Percentiles rank a stretch among this genome's conserved stretches.
Conservation (phyloP, 2,797 vertebrate species). For the Molossus alvarezi region DNA sequence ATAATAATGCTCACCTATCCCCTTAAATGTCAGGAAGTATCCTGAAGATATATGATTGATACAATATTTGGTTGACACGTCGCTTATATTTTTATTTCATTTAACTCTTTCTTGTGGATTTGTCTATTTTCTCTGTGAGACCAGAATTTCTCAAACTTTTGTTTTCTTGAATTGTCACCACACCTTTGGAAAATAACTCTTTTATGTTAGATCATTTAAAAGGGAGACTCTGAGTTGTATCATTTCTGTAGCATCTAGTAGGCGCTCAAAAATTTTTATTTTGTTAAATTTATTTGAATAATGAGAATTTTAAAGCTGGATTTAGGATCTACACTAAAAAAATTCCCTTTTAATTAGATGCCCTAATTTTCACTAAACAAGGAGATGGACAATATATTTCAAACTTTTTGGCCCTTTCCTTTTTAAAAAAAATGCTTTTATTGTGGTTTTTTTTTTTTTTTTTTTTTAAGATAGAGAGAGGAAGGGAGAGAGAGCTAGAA, state of each 20-base stretch:
- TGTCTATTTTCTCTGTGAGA: slow-evolving; percentile 15
- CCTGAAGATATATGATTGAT: neutral
- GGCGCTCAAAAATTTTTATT: neutral
- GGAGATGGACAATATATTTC: neutral
- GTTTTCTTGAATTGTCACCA: neutral
- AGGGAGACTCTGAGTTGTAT: neutral
- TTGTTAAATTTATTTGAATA: slow-evolving; percentile 50
- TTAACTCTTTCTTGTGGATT: slow-evolving; percentile 23
- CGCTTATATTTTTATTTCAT: slow-evolving; percentile 21
- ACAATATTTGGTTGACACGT: slow-evolving; percentile 39
- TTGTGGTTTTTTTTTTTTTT: too few species aligned
- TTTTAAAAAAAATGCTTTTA: too few species aligned
- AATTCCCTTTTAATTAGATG: slow-evolving; percentile 10
- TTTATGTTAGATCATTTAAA: neutral
- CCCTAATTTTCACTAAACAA: slow-evolving; percentile 38
- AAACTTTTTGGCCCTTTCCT: slow-evolving; percentile 15
- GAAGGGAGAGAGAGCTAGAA: too few species aligned
- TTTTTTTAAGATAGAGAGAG: too few species aligned
- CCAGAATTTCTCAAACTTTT: slow-evolving; percentile 16
- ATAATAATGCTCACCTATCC: neutral
- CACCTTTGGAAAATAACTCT: neutral
- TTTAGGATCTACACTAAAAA: slow-evolving; percentile 53
- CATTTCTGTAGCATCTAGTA: neutral
- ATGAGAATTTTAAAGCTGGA: slow-evolving; percentile 10
- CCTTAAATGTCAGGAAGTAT: slow-evolving; percentile 2